Evolutionary conservation across 2,113 vertebrate species (phyloP).

Genomic region (Apeltes quadracus): DNA sequence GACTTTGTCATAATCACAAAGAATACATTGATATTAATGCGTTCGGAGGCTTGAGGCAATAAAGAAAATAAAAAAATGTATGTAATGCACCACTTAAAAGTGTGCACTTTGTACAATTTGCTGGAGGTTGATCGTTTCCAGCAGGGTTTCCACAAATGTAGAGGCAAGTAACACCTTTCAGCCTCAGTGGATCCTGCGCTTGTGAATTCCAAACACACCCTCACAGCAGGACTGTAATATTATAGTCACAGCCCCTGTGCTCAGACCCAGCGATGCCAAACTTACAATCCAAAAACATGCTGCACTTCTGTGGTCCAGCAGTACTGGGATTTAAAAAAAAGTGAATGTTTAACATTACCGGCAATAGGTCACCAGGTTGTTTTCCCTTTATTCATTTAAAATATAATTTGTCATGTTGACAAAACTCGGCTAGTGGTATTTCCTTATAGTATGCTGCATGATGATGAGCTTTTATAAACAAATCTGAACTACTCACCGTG

Average conservation of each 20-base stretch:
- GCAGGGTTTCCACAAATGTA: conserved; percentile 29
- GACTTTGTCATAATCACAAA: not conserved
- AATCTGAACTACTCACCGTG: not conserved
- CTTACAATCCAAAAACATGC: conserved; percentile 3
- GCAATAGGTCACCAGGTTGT: not conserved
- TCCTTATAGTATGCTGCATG: not conserved
- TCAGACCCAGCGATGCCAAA: conserved; percentile 12
- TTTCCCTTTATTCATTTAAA: not conserved
- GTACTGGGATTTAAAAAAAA: not conserved
- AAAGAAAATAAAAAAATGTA: not conserved
- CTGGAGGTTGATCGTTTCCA: conserved; percentile 28
- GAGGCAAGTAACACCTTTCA: conserved; percentile 8
- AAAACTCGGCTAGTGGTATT: not conserved
- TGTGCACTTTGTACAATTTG: conserved; percentile 21
- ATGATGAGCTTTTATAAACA: not conserved
- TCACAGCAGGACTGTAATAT: conserved; percentile 3
- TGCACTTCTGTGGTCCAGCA: not conserved
- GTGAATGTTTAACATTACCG: conserved; percentile 14
- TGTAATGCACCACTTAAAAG: not conserved
- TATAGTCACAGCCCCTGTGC: not conserved
- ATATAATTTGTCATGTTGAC: conserved; percentile 5
- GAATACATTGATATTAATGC: not conserved
- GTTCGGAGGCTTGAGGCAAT: conserved; percentile 19
- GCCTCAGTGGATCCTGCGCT: not conserved
- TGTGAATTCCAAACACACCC: not conserved